Evolutionary conservation across 37 sponge, comb jelly and placozoan genomes (phyloP), one percentile per base, ranked within the genome.

Genomic region (Theonella swinhoei): DNA sequence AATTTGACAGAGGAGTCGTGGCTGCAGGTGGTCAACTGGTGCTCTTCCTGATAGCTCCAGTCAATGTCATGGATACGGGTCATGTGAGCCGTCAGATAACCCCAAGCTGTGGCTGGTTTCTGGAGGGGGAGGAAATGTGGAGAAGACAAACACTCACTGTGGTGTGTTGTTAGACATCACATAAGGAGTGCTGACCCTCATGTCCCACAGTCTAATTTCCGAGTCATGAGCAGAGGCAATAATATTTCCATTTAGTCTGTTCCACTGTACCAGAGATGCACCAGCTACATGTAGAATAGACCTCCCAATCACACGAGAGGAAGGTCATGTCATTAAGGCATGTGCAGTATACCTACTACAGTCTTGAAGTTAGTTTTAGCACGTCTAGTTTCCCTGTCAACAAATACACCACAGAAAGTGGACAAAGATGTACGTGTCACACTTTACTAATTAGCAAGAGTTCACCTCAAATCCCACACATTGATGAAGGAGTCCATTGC

Each of bases 171-270:
- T 59, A 59, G 20, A 59, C 20, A 20, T 22, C 20, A 59, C 61
- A 59, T 59, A 59, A 17, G 20, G 20, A 59, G 20, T 23, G 17
- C 88, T 84, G 32, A 93, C 96, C 78, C 91, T 90, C 37, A 60
- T 85, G 70, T 96, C 96, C 96, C 96, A 96, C 59, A 96, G 87
- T 33, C 96, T 74, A 22, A 96, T 69, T 68, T 93, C 96, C 64
- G 88, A 83, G 78, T 96, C 96, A 43, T 96, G 96, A 26, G 94
- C 92, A n/a, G 96, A 93, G 62, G 94, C 96, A n/a, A 96, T 40
- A 24, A 88, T 22, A 39, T 90, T 83, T 0, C 79, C 77, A 77
- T 96, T 91, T 54, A 91, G 33, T 42, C 89, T 89, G 83, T 96
- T 96, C 96, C 96, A 96, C 78, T 88, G 90, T 39, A 96, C 96